phyloP scores from a whole-genome alignment of 2,888 invertebrate genomes.

The Lasiommata megera region DNA sequence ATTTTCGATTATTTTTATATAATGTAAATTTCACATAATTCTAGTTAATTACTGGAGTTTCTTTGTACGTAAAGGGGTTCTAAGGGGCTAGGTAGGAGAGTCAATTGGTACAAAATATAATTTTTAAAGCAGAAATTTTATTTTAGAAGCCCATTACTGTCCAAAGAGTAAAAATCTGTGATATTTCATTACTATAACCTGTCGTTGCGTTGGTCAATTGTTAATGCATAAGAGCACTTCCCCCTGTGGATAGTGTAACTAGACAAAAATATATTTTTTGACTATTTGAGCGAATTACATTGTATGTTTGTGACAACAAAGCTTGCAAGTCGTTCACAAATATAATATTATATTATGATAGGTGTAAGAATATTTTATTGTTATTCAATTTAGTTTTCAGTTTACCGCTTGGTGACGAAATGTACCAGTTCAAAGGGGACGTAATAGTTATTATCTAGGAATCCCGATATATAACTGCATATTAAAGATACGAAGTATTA shows the following conservation, averaged over 20 bases:
- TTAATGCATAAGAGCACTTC: conserved; percentile 75
- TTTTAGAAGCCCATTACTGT: conserved; percentile 75
- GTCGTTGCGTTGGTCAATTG: conserved; percentile 81
- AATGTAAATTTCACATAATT: conserved; percentile 68
- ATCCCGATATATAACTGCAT: conserved; percentile 62
- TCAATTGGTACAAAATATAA: conserved; percentile 68
- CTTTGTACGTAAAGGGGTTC: conserved; percentile 76
- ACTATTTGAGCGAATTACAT: conserved; percentile 79
- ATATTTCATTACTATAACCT: conserved; percentile 79
- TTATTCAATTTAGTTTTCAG: conserved; percentile 80
- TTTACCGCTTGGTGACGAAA: conserved; percentile 78
- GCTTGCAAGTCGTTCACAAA: conserved; percentile 75
- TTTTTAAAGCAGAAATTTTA: conserved; percentile 51
- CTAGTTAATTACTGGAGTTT: conserved; percentile 68
- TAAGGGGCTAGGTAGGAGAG: conserved; percentile 55
- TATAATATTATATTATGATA: conserved; percentile 71
- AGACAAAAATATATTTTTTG: conserved; percentile 82
- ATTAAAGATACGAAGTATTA: conserved; percentile 53
- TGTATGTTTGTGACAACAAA: conserved; percentile 72
- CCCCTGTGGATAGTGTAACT: conserved; percentile 63
- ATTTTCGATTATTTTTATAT: conserved; percentile 61
- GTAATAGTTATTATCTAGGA: conserved; percentile 78
- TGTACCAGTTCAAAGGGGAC: conserved; percentile 77
- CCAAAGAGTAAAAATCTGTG: conserved; percentile 82
- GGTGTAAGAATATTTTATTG: conserved; percentile 81